These are phyloP conservation scores for Chitala chitala DNA, from an alignment of 2,113 vertebrate genomes.

Conservation along the genomic window DNA sequence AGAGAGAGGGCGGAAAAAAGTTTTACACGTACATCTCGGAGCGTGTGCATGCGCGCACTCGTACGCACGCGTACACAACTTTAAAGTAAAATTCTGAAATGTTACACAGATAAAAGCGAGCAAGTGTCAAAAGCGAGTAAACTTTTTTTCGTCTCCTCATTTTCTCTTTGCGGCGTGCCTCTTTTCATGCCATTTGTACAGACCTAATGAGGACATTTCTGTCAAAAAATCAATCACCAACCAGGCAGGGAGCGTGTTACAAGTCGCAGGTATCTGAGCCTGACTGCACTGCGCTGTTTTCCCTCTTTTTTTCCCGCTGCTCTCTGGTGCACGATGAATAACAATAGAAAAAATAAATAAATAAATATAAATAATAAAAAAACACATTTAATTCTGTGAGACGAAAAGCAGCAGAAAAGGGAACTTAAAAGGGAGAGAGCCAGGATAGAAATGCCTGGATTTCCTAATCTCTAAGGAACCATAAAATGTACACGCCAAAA, in stretches of 20 bases:
- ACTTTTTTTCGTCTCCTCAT: slow-evolving; percentile 50
- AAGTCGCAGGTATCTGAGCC: slow-evolving; percentile 59
- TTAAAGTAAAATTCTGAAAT: slow-evolving; percentile 50
- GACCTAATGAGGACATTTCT: slow-evolving; percentile 73
- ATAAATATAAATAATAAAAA: slow-evolving; percentile 49
- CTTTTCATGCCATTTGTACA: slow-evolving; percentile 57
- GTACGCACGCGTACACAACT: slow-evolving; percentile 40
- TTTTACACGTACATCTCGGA: not conserved
- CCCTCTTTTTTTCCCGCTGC: slow-evolving; percentile 31
- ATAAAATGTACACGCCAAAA: slow-evolving; percentile 67
- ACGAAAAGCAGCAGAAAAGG: slow-evolving; percentile 45
- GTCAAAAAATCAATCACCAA: slow-evolving; percentile 67
- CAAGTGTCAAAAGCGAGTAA: slow-evolving; percentile 62
- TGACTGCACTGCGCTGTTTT: slow-evolving; percentile 28
- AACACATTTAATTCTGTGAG: slow-evolving; percentile 57
- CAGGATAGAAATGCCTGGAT: slow-evolving; percentile 57
- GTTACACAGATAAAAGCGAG: slow-evolving; percentile 57
- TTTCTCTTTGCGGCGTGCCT: slow-evolving; percentile 38
- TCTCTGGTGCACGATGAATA: slow-evolving; percentile 41
- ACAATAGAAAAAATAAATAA: slow-evolving; percentile 49
- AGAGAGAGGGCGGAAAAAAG: not conserved
- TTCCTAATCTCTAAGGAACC: slow-evolving; percentile 64
- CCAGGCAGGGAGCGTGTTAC: slow-evolving; percentile 40
- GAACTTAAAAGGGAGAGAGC: slow-evolving; percentile 60
- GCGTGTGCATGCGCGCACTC: slow-evolving; percentile 30